Base-by-base conservation (phyloP, 2,113 vertebrate genomes). In the Catharus bicknelli region DNA sequence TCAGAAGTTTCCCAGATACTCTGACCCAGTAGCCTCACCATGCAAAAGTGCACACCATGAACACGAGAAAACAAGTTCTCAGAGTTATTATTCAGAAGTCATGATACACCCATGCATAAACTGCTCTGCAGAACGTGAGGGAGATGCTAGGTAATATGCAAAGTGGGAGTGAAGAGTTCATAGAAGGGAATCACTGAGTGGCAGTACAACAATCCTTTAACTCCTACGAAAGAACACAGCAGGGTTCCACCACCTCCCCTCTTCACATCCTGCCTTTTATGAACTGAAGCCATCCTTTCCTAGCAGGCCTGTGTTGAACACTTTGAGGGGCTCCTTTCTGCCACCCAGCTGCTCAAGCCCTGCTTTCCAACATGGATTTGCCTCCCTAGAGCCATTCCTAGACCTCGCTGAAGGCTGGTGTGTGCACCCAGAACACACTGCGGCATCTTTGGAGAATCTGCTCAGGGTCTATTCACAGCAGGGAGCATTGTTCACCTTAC, bases 151-250 rank as follows among this genome's bases (percentile, higher is more conserved):
- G 47, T 53, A 86, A 63, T 45, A 94, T 13, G 47, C 21, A 62
- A 88, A 91, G 72, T 42, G 82, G 66, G 63, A 88, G 61, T 83
- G 77, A 92, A 57, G 54, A 77, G 73, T 42, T 90, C 82, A 77
- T 30, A 67, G 79, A 38, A 93, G 47, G 63, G 88, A 91, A 91
- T 91, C 88, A 58, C 74, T 88, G 55, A n/a, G 59, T 4, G 5
- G n/a, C 2, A 3, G 59, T 59, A 58, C 48, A 89, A 72, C 58
- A 84, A 86, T 77, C 83, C 68, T 74, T 80, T 30, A 79, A 80
- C 21, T 73, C 54, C 64, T 38, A 73, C 2, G 0, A 75, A 67
- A 64, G 86, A 63, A 40, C 0, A 0, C 23, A 42, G 53, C 26
- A 68, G 1, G 29, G 51, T 36, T 69, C 62, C 47, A 90, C 21